A percentile compares a stretch with the other conserved stretches of the same genome.
phyloP scores from a whole-genome alignment of 2,113 vertebrate species.

The Podiceps cristatus region DNA sequence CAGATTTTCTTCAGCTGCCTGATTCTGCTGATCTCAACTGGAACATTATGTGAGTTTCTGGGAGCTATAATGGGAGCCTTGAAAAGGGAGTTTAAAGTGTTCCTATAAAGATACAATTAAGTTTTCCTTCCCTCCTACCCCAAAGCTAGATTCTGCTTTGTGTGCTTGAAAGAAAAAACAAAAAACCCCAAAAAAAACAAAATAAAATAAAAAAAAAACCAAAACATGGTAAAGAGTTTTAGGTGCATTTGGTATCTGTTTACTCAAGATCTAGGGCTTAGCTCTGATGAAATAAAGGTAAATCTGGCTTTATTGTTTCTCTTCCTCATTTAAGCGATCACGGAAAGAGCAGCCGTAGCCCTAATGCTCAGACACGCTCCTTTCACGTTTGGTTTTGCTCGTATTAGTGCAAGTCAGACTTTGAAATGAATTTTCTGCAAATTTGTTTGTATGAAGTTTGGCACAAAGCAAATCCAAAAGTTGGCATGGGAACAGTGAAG shows the following conservation, averaged over 20 bases:
- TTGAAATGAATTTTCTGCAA: slow-evolving; percentile 41
- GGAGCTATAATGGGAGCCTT: neutral
- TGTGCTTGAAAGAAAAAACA: neutral
- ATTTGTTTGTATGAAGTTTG: slow-evolving; percentile 29
- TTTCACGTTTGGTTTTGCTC: neutral
- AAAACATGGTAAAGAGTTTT: neutral
- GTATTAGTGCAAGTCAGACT: neutral
- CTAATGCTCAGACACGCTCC: neutral
- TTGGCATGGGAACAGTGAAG: neutral
- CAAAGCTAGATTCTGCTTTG: neutral
- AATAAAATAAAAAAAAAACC: no score
- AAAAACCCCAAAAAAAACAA: neutral
- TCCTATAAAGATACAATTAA: neutral
- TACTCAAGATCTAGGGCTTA: neutral
- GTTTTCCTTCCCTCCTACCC: neutral
- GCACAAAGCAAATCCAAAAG: neutral
- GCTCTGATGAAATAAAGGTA: neutral
- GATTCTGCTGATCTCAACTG: neutral
- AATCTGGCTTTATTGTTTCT: slow-evolving; percentile 27
- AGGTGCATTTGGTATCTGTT: neutral
- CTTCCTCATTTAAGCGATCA: neutral
- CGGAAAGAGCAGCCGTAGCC: neutral
- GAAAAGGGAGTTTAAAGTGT: neutral
- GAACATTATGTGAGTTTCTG: neutral
- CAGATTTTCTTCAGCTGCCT: neutral